These are phyloP conservation scores for Columba janthina DNA, from an alignment of 2,113 vertebrate species.

Conservation along the genomic window DNA sequence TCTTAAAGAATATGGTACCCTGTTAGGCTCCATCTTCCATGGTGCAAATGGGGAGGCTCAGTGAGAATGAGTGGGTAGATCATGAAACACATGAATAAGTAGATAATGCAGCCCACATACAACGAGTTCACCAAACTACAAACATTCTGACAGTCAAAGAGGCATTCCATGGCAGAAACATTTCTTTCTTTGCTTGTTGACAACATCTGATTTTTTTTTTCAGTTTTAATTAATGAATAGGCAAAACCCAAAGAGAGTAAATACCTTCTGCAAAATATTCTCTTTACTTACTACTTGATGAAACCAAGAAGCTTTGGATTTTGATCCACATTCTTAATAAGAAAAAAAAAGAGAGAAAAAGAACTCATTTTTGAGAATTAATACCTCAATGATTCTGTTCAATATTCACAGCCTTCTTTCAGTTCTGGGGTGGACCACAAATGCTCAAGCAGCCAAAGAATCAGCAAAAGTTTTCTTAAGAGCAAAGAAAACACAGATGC, in stretches of 20 bases:
- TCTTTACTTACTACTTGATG: not conserved
- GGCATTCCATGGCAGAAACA: not conserved
- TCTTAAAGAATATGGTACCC: not conserved
- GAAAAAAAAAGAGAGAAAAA: not conserved
- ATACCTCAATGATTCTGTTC: not conserved
- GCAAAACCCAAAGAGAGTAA: not conserved
- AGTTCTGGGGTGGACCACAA: not conserved
- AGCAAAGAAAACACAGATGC: conserved; percentile 27
- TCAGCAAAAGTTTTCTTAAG: conserved; percentile 33
- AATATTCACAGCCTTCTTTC: not conserved
- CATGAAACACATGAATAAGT: not conserved
- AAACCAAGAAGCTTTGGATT: not conserved
- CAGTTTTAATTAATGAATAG: not conserved
- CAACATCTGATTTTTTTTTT: not conserved
- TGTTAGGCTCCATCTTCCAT: not conserved
- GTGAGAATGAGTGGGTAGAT: not conserved
- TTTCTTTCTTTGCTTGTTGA: not conserved
- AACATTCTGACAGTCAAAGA: not conserved
- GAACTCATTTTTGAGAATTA: not conserved
- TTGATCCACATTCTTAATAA: not conserved
- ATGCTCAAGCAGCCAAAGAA: not conserved
- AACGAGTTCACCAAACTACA: not conserved
- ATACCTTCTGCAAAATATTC: not conserved
- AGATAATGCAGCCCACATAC: not conserved
- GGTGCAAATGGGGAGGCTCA: not conserved